Percentiles rank a stretch among this genome's conserved stretches.
phyloP scores from a whole-genome alignment of 2,797 vertebrate species.

The Danio aesculapii region DNA sequence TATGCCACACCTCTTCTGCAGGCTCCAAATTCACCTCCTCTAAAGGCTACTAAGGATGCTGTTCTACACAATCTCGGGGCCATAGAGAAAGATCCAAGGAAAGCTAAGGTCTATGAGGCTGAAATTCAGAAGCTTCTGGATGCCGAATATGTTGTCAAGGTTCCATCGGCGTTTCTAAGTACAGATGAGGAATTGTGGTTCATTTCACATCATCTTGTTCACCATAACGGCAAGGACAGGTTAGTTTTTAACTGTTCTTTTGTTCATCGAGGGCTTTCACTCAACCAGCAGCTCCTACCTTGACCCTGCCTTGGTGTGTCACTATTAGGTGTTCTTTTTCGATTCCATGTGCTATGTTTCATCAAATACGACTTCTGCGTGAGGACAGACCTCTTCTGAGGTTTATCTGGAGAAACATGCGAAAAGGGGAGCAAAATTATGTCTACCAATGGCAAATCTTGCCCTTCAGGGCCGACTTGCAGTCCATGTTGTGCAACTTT shows the following conservation, averaged over 20 bases:
- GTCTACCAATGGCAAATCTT: not conserved
- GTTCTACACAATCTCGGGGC: too few relatives aligned
- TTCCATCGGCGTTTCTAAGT: too few relatives aligned
- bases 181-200: too few relatives aligned
- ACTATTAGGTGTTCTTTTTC: too few relatives aligned
- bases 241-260: constrained; percentile 22
- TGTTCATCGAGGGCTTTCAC: not conserved
- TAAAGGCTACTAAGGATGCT: not conserved
- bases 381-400: not conserved
- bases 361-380: not conserved
- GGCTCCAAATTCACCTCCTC: not conserved
- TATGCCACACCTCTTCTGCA: constrained; percentile 23
- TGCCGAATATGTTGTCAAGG: too few relatives aligned
- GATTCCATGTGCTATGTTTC: not conserved
- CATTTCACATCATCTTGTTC: too few relatives aligned
- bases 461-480: not conserved
- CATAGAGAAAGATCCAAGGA: too few relatives aligned
- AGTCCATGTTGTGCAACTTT: not conserved
- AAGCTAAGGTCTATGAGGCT: too few relatives aligned
- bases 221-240: not conserved
- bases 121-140: too few relatives aligned
- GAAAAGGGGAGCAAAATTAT: not conserved
- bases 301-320: too few relatives aligned
- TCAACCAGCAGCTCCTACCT: too few relatives aligned
- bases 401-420: not conserved